These are phyloP conservation scores for Aphaenogaster floridana DNA, from an alignment of 1,140 invertebrate genomes.

Conservation along the genomic window DNA sequence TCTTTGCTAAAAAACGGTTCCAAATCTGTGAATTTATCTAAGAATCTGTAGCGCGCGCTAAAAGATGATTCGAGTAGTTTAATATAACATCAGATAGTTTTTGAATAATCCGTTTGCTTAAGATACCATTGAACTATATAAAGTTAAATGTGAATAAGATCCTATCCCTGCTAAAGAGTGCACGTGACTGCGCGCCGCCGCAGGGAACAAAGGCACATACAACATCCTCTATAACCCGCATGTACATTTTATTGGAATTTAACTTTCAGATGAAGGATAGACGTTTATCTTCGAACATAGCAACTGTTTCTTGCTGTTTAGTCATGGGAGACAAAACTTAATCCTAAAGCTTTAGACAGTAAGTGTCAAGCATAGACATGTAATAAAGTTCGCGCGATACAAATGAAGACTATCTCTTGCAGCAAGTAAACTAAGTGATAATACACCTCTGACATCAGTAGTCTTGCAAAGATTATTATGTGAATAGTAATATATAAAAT, in stretches of 20 bases:
- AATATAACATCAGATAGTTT: background rate
- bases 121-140: background rate
- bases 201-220: background rate
- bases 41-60: background rate
- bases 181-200: background rate
- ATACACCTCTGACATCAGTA: background rate
- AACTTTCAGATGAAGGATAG: constrained; percentile 3
- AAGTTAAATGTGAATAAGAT: background rate
- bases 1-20: background rate
- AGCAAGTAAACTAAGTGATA: background rate
- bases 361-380: background rate
- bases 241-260: constrained; percentile 34
- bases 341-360: background rate
- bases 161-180: background rate
- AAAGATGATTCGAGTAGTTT: background rate
- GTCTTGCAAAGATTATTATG: background rate
- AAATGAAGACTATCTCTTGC: background rate
- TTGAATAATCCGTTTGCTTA: background rate
- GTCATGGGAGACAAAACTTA: background rate
- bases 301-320: background rate
- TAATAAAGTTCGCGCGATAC: background rate
- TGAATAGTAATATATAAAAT: background rate
- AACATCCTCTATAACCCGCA: background rate
- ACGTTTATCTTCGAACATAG: background rate
- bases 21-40: background rate